Evolutionary conservation across 92 coral and sea anemone species (phyloP).

Genomic region (Montipora capitata): DNA sequence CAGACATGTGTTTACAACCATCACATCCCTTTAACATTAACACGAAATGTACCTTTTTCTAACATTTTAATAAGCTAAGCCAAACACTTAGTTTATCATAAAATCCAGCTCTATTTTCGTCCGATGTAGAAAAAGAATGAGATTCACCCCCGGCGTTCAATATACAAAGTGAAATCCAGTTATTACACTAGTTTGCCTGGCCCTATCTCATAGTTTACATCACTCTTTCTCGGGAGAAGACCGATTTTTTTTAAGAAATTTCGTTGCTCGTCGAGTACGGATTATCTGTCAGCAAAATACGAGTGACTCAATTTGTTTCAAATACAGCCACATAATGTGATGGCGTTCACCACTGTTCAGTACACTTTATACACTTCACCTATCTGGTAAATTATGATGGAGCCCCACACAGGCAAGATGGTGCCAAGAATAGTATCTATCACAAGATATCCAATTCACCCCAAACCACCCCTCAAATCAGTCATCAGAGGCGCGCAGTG

Average conservation of each 20-base stretch:
- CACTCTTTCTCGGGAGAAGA: constrained; percentile 2
- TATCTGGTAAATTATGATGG: constrained; percentile 7
- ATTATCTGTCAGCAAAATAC: constrained; percentile 9
- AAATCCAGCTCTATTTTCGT: constrained; percentile 13
- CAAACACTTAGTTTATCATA: constrained; percentile 1
- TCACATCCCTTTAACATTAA: no score
- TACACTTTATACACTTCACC: constrained; percentile 27
- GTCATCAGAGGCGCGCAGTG: no score
- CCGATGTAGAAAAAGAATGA: constrained; percentile 2
- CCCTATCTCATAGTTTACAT: constrained; percentile 23
- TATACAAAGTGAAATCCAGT: constrained; percentile 9
- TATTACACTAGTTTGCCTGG: constrained; percentile 22
- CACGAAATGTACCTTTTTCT: neutral
- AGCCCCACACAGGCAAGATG: constrained; percentile 28
- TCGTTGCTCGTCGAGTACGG: constrained; percentile 12
- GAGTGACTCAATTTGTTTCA: constrained; percentile 11
- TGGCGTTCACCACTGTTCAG: constrained; percentile 16
- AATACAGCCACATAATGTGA: constrained; percentile 18
- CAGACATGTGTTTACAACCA: constrained; percentile 50
- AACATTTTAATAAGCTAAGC: neutral
- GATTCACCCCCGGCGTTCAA: constrained; percentile 1
- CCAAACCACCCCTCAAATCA: no score
- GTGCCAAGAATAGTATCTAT: constrained; percentile 8
- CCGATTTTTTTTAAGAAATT: neutral
- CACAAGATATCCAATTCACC: neutral